Percentiles rank a stretch among this genome's conserved stretches.
These are phyloP conservation scores for Drosophila yakuba DNA, from an alignment of 1,140 invertebrate species.

Conservation along the genomic window DNA sequence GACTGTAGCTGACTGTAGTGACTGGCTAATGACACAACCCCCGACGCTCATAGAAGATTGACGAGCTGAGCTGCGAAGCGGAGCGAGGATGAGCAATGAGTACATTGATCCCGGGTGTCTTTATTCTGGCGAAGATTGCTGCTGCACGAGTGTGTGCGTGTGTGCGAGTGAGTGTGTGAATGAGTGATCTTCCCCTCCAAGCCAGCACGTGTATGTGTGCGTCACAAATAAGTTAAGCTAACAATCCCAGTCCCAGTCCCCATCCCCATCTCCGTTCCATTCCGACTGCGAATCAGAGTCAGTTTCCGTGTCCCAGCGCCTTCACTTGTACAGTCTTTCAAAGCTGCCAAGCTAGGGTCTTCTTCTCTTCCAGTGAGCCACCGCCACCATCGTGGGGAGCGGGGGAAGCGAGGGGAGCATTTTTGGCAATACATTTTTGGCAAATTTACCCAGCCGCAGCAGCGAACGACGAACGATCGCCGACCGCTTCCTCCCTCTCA, in stretches of 20 bases:
- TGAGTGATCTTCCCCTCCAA: background rate
- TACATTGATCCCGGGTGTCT: conserved; percentile 3
- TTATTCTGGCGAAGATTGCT: conserved; percentile 6
- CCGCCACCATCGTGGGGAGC: background rate
- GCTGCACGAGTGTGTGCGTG: background rate
- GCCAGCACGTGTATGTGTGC: background rate
- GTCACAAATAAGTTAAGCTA: conserved; percentile 7
- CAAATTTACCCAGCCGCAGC: conserved; percentile 54
- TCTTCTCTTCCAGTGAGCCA: background rate
- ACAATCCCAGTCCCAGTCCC: background rate
- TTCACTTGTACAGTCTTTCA: conserved; percentile 58
- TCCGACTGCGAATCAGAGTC: conserved; percentile 17
- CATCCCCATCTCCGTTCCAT: background rate
- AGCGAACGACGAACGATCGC: conserved; percentile 22
- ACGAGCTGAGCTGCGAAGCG: background rate
- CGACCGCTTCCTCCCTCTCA: conserved; percentile 7
- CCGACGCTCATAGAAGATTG: background rate
- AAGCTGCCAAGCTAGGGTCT: conserved; percentile 12
- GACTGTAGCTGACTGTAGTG: background rate
- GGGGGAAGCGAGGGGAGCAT: conserved; percentile 13
- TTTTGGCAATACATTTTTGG: conserved; percentile 38
- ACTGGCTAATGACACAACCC: background rate
- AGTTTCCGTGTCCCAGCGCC: conserved; percentile 26
- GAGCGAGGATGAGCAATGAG: conserved; percentile 1
- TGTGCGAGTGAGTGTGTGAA: background rate